A percentile compares a stretch with the other conserved stretches of the same genome.
These are phyloP conservation scores for Leucoma salicis DNA, from an alignment of 2,888 invertebrate species.

Conservation along the genomic window DNA sequence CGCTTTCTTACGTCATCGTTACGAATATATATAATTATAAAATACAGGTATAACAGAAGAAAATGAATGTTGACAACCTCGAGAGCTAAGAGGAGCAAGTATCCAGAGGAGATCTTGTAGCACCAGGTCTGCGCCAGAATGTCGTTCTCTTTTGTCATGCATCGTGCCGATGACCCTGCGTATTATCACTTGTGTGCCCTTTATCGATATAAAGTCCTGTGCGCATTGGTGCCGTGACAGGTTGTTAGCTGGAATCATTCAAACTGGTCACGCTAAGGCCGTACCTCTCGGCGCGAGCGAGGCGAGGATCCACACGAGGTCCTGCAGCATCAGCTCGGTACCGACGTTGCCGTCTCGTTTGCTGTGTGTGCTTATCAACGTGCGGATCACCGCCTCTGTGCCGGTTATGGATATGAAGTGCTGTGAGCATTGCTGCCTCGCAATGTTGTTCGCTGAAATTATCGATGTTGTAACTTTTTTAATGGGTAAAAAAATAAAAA, in stretches of 20 bases:
- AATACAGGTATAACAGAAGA: neutral
- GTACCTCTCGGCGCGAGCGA: slow-evolving; percentile 81
- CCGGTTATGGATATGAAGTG: slow-evolving; percentile 80
- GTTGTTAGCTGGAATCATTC: slow-evolving; percentile 72
- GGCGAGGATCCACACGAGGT: slow-evolving; percentile 83
- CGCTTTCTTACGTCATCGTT: too few species aligned
- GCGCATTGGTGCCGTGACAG: slow-evolving; percentile 66
- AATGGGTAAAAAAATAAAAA: too few species aligned
- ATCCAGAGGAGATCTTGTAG: slow-evolving; percentile 82
- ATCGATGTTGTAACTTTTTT: slow-evolving; percentile 29
- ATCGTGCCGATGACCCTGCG: slow-evolving; percentile 68
- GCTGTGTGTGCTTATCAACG: slow-evolving; percentile 74
- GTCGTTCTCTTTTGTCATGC: slow-evolving; percentile 72
- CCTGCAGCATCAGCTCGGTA: slow-evolving; percentile 80
- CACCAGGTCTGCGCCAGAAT: slow-evolving; percentile 67
- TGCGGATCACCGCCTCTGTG: slow-evolving; percentile 81
- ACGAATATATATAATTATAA: too few species aligned
- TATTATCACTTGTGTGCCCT: slow-evolving; percentile 77
- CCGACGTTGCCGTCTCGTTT: slow-evolving; percentile 76
- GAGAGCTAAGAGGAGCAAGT: slow-evolving; percentile 75
- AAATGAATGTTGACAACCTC: slow-evolving; percentile 55
- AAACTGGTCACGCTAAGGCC: slow-evolving; percentile 23
- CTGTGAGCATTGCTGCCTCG: slow-evolving; percentile 75
- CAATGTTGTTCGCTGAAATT: slow-evolving; percentile 78
- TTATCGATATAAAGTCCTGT: slow-evolving; percentile 69